A percentile compares a stretch with the other conserved stretches of the same genome.
These are phyloP conservation scores for Tursiops truncatus DNA, from an alignment of 2,113 vertebrate species.

Conservation along the genomic window DNA sequence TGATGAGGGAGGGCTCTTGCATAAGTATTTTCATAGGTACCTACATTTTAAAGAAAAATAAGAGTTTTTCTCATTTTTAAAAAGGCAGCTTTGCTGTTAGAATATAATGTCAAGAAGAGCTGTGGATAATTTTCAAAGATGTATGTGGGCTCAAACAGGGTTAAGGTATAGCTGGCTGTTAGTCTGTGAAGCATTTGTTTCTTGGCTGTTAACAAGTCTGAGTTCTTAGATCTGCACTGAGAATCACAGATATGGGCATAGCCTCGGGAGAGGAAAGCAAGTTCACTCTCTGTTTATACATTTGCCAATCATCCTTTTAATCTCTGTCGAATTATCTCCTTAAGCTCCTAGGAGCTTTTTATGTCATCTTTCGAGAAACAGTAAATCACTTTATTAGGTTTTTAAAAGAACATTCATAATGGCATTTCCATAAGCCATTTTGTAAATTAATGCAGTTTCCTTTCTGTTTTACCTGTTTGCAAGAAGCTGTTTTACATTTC, in stretches of 20 bases:
- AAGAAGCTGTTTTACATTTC: conserved; percentile 32
- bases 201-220: neutral
- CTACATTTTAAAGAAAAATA: conserved; percentile 1
- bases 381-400: conserved; percentile 50
- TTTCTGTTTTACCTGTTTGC: conserved; percentile 58
- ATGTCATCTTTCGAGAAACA: conserved; percentile 57
- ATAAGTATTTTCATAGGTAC: neutral
- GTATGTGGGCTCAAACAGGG: neutral
- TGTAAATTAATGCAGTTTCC: conserved; percentile 59
- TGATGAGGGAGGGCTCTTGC: neutral
- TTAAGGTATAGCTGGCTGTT: neutral
- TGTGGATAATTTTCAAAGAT: neutral
- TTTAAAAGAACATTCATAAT: conserved; percentile 52
- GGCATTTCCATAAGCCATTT: conserved; percentile 62
- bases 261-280: neutral
- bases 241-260: neutral
- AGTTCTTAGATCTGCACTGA: neutral
- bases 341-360: neutral
- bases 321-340: conserved; percentile 43
- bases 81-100: neutral
- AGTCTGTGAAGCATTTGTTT: neutral
- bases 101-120: neutral
- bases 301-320: conserved; percentile 49
- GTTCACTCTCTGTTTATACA: neutral
- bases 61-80: neutral